Conservation (phyloP, 2,113 vertebrate species). For the Serranochromis macrocephalus region DNA sequence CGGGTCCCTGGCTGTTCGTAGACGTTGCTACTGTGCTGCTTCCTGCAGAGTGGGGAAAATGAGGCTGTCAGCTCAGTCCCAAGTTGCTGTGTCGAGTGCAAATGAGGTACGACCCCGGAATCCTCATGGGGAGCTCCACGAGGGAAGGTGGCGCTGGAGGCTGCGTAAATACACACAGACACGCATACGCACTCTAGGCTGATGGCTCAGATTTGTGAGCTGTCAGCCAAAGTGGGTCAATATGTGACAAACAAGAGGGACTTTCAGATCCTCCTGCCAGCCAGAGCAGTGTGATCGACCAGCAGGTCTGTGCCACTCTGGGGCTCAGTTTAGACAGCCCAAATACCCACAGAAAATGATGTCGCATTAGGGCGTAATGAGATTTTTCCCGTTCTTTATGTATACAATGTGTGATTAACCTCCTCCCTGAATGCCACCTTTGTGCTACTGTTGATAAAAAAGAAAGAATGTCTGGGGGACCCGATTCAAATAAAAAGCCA, state of each 20-base stretch:
- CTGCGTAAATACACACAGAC: constrained; percentile 36
- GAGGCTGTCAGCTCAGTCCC: constrained; percentile 66
- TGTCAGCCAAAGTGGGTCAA: constrained; percentile 62
- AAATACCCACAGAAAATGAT: neutral
- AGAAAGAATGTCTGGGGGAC: neutral
- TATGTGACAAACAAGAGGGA: constrained; percentile 58
- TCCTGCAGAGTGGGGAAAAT: constrained; percentile 66
- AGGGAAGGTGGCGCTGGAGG: constrained; percentile 30
- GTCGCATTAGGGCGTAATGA: neutral
- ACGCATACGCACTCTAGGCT: neutral
- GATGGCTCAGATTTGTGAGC: constrained; percentile 46
- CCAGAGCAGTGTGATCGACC: constrained; percentile 16
- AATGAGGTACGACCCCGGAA: constrained; percentile 67
- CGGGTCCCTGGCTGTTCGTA: constrained; percentile 37
- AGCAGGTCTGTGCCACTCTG: neutral
- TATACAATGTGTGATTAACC: neutral
- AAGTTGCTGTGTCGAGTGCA: constrained; percentile 62
- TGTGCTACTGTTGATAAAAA: neutral
- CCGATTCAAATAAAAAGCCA: neutral
- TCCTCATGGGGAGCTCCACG: constrained; percentile 40
- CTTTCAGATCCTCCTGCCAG: constrained; percentile 35
- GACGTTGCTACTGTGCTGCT: constrained; percentile 43
- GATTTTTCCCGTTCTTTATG: neutral
- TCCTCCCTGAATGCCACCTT: neutral
- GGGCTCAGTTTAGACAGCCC: neutral